Base-by-base conservation (phyloP, 2,113 vertebrate genomes). In the Nothocercus nigrocapillus region DNA sequence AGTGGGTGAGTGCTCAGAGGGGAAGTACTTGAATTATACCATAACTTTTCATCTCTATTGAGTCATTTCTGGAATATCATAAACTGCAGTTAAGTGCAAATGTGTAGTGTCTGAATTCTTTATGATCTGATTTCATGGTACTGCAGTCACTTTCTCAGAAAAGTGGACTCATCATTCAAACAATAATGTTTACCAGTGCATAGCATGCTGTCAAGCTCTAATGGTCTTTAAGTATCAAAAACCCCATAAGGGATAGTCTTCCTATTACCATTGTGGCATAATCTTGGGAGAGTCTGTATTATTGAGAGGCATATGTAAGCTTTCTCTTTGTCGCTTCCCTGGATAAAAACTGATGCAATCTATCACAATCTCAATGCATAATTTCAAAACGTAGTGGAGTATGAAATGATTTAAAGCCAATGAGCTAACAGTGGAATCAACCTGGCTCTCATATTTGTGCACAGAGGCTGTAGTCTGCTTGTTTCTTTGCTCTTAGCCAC, bases 121-220 rank as follows among this genome's bases (percentile, higher is more conserved):
- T 97, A 97, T 97, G 97, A 93, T 75, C 88, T 93, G 94, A 95
- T 96, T 94, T 97, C 90, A 86, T 88, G 94, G 93, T 89, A 82
- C 61, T 96, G 25, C 21, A 97, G 76, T 90, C 78, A 91, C 56
- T 93, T 92, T 66, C 68, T 95, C 89, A 86, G 94, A 94, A 89
- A 94, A 96, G 92, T 68, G 78, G 89, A 63, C 82, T 96, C 95
- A 97, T 97, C 96, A 91, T 88, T 98, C 96, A 97, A 91, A 59
- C 80, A 88, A 90, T 83, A 96, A 91, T 93, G 86, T 98, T 97
- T 97, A 96, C 96, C 79, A 94, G 79, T 47, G 38, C 84, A 92
- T 82, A 45, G 82, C 62, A 69, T 89, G 89, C 92, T 94, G 94
- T 81, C 2, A 5, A 96, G 92, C 63, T 93, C 77, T 85, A 92